phyloP scores from a whole-genome alignment of 2,888 invertebrate species.

The Dicyrtoma fusca region DNA sequence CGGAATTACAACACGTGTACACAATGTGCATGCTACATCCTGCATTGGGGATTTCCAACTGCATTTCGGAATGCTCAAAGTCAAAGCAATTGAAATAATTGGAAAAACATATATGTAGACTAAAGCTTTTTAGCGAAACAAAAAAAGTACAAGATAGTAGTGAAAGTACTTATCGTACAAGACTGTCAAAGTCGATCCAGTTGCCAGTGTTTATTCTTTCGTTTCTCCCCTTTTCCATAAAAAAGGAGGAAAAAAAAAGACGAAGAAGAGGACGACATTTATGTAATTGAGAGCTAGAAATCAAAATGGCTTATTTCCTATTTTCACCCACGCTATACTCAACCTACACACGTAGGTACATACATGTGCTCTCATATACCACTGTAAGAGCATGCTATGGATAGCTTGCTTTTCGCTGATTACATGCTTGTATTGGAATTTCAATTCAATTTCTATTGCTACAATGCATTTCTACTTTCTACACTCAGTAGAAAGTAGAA shows the following conservation, averaged over 20 bases:
- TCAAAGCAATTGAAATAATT: too few species aligned
- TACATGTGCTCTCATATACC: neutral
- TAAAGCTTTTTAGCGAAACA: too few species aligned
- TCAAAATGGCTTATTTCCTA: constrained; percentile 2
- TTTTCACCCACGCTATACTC: constrained; percentile 9
- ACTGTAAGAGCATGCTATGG: too few species aligned
- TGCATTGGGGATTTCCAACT: too few species aligned
- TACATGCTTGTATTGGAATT: neutral
- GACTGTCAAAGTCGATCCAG: constrained; percentile 10
- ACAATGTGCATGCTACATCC: too few species aligned
- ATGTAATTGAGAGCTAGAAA: constrained; percentile 12
- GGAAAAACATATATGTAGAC: too few species aligned
- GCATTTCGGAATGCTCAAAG: too few species aligned
- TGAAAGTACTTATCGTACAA: constrained; percentile 13
- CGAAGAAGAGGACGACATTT: neutral
- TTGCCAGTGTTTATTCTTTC: constrained; percentile 14
- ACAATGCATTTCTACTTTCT: neutral
- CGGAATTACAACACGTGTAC: too few species aligned
- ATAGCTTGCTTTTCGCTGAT: too few species aligned
- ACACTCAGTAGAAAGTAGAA: neutral
- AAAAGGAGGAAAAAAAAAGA: neutral
- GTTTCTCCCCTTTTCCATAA: neutral
- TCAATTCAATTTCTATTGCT: neutral
- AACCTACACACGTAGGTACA: too few species aligned
- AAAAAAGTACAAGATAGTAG: neutral